phyloP scores from a whole-genome alignment of 2,888 invertebrate genomes.

The Catocala sponsa region DNA sequence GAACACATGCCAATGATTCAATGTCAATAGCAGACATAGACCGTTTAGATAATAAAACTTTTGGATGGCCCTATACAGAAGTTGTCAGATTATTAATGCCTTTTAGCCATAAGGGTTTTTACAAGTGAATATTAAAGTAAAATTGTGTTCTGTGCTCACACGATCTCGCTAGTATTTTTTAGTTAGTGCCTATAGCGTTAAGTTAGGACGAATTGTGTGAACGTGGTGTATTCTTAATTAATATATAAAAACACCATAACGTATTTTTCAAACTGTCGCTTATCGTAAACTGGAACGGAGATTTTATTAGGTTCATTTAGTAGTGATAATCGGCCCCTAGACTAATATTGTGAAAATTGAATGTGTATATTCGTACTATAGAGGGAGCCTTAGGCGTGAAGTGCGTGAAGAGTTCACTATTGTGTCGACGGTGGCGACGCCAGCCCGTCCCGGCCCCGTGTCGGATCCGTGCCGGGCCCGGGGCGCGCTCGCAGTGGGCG shows the following conservation, averaged over 20 bases:
- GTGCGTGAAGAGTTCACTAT: conserved; percentile 29
- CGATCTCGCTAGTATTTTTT: conserved; percentile 87
- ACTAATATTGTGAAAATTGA: conserved; percentile 55
- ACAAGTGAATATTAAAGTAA: conserved; percentile 61
- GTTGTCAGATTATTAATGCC: conserved; percentile 74
- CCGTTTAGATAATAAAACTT: conserved; percentile 65
- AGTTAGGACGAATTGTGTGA: conserved; percentile 80
- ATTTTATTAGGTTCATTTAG: conserved; percentile 66
- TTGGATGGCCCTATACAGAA: conserved; percentile 78
- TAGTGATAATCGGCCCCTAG: conserved; percentile 65
- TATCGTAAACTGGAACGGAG: conserved; percentile 60
- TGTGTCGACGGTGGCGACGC: conserved; percentile 12
- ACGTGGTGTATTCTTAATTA: conserved; percentile 61
- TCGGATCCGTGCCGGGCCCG: background rate
- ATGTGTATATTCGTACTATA: conserved; percentile 52
- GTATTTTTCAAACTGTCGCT: conserved; percentile 64
- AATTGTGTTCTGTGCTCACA: conserved; percentile 86
- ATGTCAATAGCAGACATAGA: conserved; percentile 55
- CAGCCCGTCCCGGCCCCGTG: background rate
- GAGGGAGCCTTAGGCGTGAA: conserved; percentile 60
- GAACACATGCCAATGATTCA: conserved; percentile 60
- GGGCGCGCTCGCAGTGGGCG: conserved; percentile 56
- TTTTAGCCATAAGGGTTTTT: conserved; percentile 80
- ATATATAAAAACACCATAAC: conserved; percentile 57
- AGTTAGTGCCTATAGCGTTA: conserved; percentile 85